Conservation (phyloP, 2,113 vertebrate genomes). For the Chaenocephalus aceratus region DNA sequence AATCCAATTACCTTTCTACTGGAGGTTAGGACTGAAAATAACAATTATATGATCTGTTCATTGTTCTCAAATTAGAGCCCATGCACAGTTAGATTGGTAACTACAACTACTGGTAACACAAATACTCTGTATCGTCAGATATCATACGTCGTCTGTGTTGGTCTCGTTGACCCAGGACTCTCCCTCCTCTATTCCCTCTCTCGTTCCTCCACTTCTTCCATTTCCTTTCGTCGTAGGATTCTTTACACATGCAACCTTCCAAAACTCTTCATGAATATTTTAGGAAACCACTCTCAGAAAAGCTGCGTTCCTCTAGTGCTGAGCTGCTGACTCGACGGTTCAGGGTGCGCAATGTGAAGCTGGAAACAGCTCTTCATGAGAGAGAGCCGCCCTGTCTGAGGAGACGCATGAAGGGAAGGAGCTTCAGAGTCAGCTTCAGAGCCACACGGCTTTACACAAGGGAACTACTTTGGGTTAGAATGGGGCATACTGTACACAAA, state of each 20-base stretch:
- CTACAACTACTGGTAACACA: too few relatives aligned
- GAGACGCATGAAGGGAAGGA: slow-evolving; percentile 29
- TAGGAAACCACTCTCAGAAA: slow-evolving; percentile 7
- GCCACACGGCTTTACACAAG: too few relatives aligned
- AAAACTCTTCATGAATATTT: slow-evolving; percentile 59
- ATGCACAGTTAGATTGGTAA: too few relatives aligned
- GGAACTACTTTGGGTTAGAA: too few relatives aligned
- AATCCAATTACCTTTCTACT: neutral
- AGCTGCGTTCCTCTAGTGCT: neutral
- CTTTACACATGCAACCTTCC: neutral
- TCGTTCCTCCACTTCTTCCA: slow-evolving; percentile 13
- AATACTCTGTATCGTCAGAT: too few relatives aligned
- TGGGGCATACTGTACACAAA: too few relatives aligned
- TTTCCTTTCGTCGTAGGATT: slow-evolving; percentile 40
- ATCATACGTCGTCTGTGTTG: too few relatives aligned
- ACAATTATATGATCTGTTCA: neutral
- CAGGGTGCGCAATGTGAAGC: neutral
- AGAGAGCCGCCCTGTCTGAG: slow-evolving; percentile 11
- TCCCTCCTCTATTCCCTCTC: neutral
- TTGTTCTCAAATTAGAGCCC: too few relatives aligned
- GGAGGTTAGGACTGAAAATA: neutral
- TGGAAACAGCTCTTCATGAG: slow-evolving; percentile 20
- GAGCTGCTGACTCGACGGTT: slow-evolving; percentile 36
- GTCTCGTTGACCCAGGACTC: too few relatives aligned
- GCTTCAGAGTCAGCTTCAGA: too few relatives aligned